phyloP scores from a whole-genome alignment of 1,140 invertebrate genomes.

The Littorina saxatilis region DNA sequence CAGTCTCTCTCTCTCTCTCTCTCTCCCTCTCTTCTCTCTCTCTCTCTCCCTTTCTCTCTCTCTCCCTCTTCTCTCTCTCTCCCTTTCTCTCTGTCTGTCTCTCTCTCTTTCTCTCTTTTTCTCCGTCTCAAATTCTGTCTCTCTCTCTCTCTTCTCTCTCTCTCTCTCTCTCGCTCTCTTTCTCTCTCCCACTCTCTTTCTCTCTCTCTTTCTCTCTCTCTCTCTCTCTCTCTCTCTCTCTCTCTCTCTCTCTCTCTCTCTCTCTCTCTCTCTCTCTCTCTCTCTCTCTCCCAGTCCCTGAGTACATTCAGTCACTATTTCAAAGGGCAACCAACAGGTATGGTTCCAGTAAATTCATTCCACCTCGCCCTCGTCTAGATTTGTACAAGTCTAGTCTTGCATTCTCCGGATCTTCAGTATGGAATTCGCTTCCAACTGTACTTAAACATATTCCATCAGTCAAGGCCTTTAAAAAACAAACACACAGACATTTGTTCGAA shows the following conservation, averaged over 20 bases:
- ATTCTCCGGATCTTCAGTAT: too few relatives aligned
- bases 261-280: not conserved
- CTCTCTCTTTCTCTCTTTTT: conserved; percentile 34
- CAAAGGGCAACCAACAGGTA: too few relatives aligned
- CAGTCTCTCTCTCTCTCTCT: conserved; percentile 17
- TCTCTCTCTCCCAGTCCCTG: too few relatives aligned
- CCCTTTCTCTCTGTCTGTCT: conserved; percentile 26
- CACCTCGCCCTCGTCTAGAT: not conserved
- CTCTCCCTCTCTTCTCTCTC: not conserved
- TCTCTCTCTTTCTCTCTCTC: conserved; percentile 29
- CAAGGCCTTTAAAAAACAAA: too few relatives aligned
- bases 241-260: not conserved
- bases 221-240: conserved; percentile 24
- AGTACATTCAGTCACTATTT: too few relatives aligned
- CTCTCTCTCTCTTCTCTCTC: conserved; percentile 32
- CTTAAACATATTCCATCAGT: too few relatives aligned
- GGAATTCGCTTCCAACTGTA: too few relatives aligned
- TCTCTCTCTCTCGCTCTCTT: too few relatives aligned
- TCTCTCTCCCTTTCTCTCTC: not conserved
- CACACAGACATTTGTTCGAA: too few relatives aligned
- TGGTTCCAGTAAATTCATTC: too few relatives aligned
- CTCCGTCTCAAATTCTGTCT: not conserved
- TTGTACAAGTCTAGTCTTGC: not conserved
- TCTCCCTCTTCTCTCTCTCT: conserved; percentile 20
- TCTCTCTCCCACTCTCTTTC: too few relatives aligned